Conservation (phyloP, 37 sponge, comb jelly and placozoan genomes). For the Lycopodina hypogea region DNA sequence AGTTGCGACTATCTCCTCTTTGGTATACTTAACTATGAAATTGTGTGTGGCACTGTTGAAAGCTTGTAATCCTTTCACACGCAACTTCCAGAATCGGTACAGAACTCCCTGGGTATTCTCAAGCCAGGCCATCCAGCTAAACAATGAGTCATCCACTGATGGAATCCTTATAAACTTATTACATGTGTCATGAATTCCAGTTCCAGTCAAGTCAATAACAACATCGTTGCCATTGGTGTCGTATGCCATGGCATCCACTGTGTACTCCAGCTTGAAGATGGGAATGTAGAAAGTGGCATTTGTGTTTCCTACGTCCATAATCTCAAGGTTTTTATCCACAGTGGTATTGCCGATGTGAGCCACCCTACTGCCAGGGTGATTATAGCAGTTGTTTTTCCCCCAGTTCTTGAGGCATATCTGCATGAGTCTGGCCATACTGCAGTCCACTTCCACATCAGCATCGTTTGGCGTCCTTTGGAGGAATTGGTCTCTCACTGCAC, state of each 20-base stretch:
- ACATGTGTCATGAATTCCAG: conserved; percentile 20
- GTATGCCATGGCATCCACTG: conserved; percentile 23
- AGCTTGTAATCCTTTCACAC: conserved; percentile 4
- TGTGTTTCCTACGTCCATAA: conserved; percentile 5
- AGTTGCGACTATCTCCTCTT: background rate
- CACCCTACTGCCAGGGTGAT: background rate
- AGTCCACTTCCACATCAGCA: conserved; percentile 30
- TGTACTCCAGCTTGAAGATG: conserved; percentile 15
- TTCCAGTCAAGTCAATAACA: conserved; percentile 25
- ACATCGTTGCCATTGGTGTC: conserved; percentile 24
- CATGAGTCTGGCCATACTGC: background rate
- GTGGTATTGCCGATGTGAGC: conserved; percentile 8
- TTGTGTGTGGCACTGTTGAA: background rate
- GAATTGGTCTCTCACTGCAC: conserved; percentile 19
- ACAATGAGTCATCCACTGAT: conserved; percentile 10
- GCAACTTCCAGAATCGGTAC: conserved; percentile 34
- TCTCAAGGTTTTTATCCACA: background rate
- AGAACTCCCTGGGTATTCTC: background rate
- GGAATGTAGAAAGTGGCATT: background rate
- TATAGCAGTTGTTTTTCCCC: conserved; percentile 4
- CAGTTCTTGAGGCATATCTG: conserved; percentile 3
- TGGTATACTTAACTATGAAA: background rate
- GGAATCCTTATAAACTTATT: conserved; percentile 27
- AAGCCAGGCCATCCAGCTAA: conserved; percentile 18
- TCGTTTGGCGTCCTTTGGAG: conserved; percentile 14